Base-by-base conservation (phyloP, 2,888 invertebrate species). In the Pheosia tremula region DNA sequence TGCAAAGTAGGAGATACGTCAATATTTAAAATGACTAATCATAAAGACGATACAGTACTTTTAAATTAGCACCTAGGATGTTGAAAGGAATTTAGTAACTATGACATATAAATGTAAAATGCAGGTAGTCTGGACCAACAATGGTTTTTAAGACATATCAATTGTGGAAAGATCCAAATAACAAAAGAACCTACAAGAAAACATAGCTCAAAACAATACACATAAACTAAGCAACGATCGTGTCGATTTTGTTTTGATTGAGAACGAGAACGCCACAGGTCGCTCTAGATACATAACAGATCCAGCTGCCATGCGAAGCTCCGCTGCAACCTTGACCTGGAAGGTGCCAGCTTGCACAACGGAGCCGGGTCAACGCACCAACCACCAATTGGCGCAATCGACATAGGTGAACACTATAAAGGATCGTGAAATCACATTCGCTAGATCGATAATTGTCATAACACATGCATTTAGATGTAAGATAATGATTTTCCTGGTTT, bases 251-350 rank as follows among this genome's bases (percentile, higher is more conserved):
- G 47, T 47, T n/a, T n/a, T n/a, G 11, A n/a, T 47, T 4, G 5
- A 5, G 47, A n/a, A 47, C n/a, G 11, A 11, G 4, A n/a, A 11
- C 3, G 10, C 4, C 43, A 49, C n/a, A 36, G 36, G 9, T 52
- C 52, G 38, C 2, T 10, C 36, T 38, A 24, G 38, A 53, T 53
- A 53, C 53, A 53, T 50, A 50, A 37, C 37, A 53, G 53, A 50
- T 50, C 24, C 4, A 11, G 37, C 53, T 53, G 53, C 5, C 53
- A 63, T 60, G 62, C 63, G 53, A 55, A 56, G 57, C 39, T 50
- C 45, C 11, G 50, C 38, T 24, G n/a, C n/a, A 63, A 69, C 78
- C 75, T 69, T 77, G 75, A 72, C 68, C 66, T 38, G 54, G 11
- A 37, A 3, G 3, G 11, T 4, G 37, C 60, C 55, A 59, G 53